phyloP scores from a whole-genome alignment of 1,140 invertebrate genomes.

The Scaptodrosophila lebanonensis region DNA sequence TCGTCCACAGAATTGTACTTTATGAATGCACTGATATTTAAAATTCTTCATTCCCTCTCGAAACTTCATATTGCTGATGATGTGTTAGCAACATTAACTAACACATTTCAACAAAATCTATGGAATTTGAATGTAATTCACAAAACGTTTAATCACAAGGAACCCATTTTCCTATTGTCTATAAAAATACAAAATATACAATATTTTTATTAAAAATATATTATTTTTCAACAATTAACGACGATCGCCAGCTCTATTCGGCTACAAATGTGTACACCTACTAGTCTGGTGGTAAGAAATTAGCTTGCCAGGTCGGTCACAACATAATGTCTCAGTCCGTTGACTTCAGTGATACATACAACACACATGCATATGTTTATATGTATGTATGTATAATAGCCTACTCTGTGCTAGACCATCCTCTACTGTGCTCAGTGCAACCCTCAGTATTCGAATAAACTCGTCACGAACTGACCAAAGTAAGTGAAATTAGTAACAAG shows the following conservation, averaged over 20 bases:
- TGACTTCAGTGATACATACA: slow-evolving; percentile 4
- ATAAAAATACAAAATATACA: too few relatives aligned
- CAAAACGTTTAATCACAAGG: too few relatives aligned
- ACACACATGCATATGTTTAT: neutral
- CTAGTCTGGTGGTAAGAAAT: slow-evolving; percentile 9
- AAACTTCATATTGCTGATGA: slow-evolving; percentile 20
- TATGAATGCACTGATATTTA: slow-evolving; percentile 10
- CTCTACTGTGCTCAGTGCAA: too few relatives aligned
- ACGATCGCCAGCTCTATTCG: neutral
- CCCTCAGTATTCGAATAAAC: too few relatives aligned
- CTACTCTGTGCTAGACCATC: neutral
- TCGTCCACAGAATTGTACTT: slow-evolving; percentile 15
- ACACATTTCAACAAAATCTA: neutral
- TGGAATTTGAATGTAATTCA: too few relatives aligned
- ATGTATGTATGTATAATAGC: slow-evolving; percentile 1
- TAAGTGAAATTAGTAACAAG: too few relatives aligned
- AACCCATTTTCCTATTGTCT: too few relatives aligned
- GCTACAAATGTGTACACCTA: slow-evolving; percentile 3
- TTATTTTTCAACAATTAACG: too few relatives aligned
- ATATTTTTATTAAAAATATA: too few relatives aligned
- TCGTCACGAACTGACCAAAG: too few relatives aligned
- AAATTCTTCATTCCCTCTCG: slow-evolving; percentile 13
- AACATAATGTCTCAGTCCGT: too few relatives aligned
- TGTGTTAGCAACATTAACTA: neutral
- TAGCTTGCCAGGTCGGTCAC: too few relatives aligned